These are phyloP conservation scores for Drosophila nigromelanica DNA, from an alignment of 1,140 invertebrate species.

Conservation along the genomic window DNA sequence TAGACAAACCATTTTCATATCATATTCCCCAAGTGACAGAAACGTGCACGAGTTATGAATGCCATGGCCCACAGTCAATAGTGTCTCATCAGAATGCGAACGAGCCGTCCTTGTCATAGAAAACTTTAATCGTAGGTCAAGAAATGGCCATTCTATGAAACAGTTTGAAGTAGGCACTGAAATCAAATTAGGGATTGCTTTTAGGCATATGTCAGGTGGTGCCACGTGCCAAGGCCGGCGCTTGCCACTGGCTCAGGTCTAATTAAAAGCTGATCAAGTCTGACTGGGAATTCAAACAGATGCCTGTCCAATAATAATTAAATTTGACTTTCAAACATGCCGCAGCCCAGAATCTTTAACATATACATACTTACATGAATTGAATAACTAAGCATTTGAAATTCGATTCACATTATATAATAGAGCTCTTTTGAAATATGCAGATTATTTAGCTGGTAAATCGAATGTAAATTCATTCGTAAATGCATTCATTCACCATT, in stretches of 20 bases:
- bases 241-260: neutral
- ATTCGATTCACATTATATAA: neutral
- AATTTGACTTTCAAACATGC: slow-evolving; percentile 9
- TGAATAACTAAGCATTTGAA: neutral
- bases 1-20: slow-evolving; percentile 45
- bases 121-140: slow-evolving; percentile 37
- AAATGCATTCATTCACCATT: no score
- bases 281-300: slow-evolving; percentile 30
- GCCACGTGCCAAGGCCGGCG: slow-evolving; percentile 11
- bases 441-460: no score
- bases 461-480: no score
- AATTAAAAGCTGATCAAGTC: slow-evolving; percentile 27
- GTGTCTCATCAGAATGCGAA: neutral
- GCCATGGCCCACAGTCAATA: neutral
- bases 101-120: neutral
- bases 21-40: slow-evolving; percentile 34
- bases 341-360: neutral
- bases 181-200: slow-evolving; percentile 17
- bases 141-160: neutral
- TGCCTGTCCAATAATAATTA: slow-evolving; percentile 37
- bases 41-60: slow-evolving; percentile 29
- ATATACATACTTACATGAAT: no score
- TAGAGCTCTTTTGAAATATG: no score
- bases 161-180: slow-evolving; percentile 13
- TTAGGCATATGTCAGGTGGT: slow-evolving; percentile 14